phyloP scores from a whole-genome alignment of 2,113 vertebrate species.

The Thymallus thymallus region DNA sequence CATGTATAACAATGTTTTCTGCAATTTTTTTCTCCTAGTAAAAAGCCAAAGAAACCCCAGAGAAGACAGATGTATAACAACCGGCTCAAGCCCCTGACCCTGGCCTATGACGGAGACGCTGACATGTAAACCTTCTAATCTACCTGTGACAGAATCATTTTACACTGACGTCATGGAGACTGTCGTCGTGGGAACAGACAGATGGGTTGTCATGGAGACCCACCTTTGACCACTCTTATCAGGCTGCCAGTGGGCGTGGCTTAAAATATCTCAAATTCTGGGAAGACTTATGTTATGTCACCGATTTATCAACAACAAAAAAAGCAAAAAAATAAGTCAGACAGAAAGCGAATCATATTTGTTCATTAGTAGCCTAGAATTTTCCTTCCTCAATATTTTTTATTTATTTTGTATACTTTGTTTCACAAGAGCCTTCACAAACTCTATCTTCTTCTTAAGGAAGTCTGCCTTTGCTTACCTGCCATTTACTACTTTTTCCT shows the following conservation, averaged over 20 bases:
- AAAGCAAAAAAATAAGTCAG: background rate
- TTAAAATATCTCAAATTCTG: conserved; percentile 13
- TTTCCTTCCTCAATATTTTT: conserved; percentile 8
- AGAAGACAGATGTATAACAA: conserved; percentile 91
- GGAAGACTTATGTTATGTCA: conserved; percentile 6
- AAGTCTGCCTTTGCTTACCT: conserved; percentile 66
- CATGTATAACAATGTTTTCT: background rate
- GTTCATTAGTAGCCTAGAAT: conserved; percentile 48
- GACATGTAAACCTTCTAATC: conserved; percentile 82
- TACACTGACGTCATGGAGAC: background rate
- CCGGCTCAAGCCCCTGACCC: conserved; percentile 94
- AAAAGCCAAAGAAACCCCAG: conserved; percentile 99
- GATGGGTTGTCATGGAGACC: conserved; percentile 24
- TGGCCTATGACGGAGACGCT: conserved; percentile 98
- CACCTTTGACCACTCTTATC: conserved; percentile 16
- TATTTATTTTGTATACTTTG: conserved; percentile 38
- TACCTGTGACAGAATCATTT: too few relatives aligned
- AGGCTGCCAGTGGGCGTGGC: conserved; percentile 24
- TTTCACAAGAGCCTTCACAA: conserved; percentile 70
- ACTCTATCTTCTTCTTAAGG: conserved; percentile 61
- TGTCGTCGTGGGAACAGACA: conserved; percentile 5
- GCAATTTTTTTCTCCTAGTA: conserved; percentile 70
- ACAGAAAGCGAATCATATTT: conserved; percentile 39
- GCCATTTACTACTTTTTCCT: conserved; percentile 39
- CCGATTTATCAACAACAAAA: conserved; percentile 18